Conservation (phyloP, 2,113 vertebrate species). For the Chrysemys picta region DNA sequence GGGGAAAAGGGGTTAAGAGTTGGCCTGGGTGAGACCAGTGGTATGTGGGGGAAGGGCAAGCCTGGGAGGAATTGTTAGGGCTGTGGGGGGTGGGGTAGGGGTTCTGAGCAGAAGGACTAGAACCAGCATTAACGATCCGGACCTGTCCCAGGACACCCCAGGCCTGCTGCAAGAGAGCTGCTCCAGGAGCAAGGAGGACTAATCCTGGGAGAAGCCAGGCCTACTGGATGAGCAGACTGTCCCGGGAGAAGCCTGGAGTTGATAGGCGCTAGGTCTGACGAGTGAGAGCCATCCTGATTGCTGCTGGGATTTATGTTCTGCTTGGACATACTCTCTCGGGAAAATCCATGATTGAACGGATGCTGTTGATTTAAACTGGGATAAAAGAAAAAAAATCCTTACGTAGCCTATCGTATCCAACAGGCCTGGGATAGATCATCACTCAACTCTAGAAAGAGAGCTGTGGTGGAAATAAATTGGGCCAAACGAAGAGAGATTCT, state of each 20-base stretch:
- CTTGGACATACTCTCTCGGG: neutral
- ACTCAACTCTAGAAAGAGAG: neutral
- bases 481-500: neutral
- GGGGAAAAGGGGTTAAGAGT: no score
- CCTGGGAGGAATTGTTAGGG: neutral
- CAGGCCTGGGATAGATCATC: neutral
- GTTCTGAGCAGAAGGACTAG: neutral
- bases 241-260: neutral
- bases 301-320: neutral
- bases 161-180: neutral
- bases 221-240: neutral
- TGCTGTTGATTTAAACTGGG: neutral
- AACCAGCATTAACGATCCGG: neutral
- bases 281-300: neutral
- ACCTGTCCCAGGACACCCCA: neutral
- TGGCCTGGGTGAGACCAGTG: neutral
- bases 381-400: neutral
- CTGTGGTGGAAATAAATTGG: neutral
- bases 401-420: neutral
- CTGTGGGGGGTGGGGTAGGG: no score
- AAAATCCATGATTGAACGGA: neutral
- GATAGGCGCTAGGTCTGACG: neutral
- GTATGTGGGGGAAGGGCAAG: neutral
- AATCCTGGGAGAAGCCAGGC: neutral
- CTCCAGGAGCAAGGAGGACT: neutral